These are phyloP conservation scores for Tenthredo distinguenda DNA, from an alignment of 2,888 invertebrate genomes.

Conservation along the genomic window DNA sequence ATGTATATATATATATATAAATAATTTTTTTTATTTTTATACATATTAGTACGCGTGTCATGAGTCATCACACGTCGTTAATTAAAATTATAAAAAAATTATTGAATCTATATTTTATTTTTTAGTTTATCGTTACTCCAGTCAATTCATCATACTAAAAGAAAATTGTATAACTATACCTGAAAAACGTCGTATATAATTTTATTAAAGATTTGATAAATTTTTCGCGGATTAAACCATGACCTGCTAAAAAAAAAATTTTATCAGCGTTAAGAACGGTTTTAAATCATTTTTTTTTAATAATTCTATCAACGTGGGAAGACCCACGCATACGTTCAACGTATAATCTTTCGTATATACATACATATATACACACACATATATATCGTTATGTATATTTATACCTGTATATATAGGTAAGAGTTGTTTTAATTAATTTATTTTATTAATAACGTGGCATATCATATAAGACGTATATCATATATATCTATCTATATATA, in stretches of 20 bases:
- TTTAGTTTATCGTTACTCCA: not conserved
- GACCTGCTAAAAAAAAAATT: not conserved
- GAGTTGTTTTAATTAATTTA: slow-evolving; percentile 51
- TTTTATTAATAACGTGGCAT: slow-evolving; percentile 1
- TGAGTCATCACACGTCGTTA: not conserved
- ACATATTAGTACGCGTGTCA: not conserved
- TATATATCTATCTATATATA: not conserved
- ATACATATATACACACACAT: not conserved
- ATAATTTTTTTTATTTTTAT: not conserved
- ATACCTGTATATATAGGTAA: slow-evolving; percentile 65
- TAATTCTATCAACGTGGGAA: not conserved
- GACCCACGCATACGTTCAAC: not conserved
- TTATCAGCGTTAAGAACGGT: not conserved
- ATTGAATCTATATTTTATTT: not conserved
- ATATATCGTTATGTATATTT: slow-evolving; percentile 62
- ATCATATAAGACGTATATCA: not conserved
- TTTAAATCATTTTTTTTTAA: not conserved
- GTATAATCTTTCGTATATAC: not conserved
- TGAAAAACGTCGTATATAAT: not conserved
- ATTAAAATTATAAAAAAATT: not conserved
- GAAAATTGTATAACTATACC: not conserved
- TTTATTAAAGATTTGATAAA: not conserved
- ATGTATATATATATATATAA: slow-evolving; percentile 55
- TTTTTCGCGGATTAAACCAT: not conserved
- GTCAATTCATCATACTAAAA: not conserved